Percentiles rank a stretch among this genome's conserved stretches.
phyloP scores from a whole-genome alignment of 2,113 vertebrate genomes.

The Podilymbus podiceps region DNA sequence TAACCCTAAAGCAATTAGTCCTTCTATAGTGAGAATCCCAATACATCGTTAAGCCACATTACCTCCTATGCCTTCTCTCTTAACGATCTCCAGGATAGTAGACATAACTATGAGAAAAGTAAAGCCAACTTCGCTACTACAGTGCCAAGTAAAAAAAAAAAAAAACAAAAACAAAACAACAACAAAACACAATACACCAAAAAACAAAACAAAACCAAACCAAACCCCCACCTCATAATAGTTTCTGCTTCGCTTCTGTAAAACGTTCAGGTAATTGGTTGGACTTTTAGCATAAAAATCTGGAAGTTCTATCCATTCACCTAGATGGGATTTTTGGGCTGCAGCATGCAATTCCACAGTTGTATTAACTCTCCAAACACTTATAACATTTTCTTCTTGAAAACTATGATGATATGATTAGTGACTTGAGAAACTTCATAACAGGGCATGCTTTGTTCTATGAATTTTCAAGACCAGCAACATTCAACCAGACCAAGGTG shows the following conservation, averaged over 20 bases:
- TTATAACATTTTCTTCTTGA: neutral
- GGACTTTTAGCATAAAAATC: neutral
- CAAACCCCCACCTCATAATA: neutral
- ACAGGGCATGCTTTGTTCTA: neutral
- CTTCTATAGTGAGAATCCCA: neutral
- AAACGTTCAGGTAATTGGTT: neutral
- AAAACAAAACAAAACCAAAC: too few relatives aligned
- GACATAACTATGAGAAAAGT: neutral
- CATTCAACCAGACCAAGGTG: neutral
- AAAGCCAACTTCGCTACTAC: neutral
- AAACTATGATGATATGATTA: neutral
- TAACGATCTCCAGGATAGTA: neutral
- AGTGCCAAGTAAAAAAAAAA: neutral
- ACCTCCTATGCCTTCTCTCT: neutral
- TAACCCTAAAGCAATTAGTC: neutral
- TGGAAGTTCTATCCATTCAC: neutral
- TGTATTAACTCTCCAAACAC: neutral
- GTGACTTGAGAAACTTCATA: neutral
- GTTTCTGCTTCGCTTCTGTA: neutral
- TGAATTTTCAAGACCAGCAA: neutral
- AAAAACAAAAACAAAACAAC: too few relatives aligned
- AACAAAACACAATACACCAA: neutral
- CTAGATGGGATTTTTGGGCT: neutral
- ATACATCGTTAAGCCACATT: neutral
- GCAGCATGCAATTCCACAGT: neutral